Evolutionary conservation across 2,113 vertebrate species (phyloP).

Genomic region (Tachysurus fulvidraco): DNA sequence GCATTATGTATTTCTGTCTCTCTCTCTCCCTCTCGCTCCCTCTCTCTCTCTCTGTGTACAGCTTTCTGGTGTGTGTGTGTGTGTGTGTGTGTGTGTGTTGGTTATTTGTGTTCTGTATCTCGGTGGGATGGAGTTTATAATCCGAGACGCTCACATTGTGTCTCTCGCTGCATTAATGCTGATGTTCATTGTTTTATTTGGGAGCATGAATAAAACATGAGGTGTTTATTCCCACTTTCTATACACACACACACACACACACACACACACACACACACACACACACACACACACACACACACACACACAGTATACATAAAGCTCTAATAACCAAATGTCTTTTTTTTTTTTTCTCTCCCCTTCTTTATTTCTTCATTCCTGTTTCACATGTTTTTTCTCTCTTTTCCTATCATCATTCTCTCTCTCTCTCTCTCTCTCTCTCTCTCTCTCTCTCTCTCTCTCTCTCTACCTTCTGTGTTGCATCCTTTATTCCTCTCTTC

Average conservation of each 20-base stretch:
- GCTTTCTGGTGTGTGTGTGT: not conserved
- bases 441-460: not conserved
- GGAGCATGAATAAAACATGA: slow-evolving; percentile 50
- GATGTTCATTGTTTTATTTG: slow-evolving; percentile 61
- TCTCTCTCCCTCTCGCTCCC: not conserved
- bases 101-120: not conserved
- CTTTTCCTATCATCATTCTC: not conserved
- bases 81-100: not conserved
- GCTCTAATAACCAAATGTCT: slow-evolving; percentile 2
- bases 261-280: slow-evolving; percentile 7
- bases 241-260: slow-evolving; percentile 1
- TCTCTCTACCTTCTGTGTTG: not conserved
- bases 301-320: not conserved
- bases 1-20: not conserved
- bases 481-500: not conserved
- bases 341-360: not conserved
- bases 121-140: slow-evolving; percentile 11
- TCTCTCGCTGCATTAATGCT: slow-evolving; percentile 52
- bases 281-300: not conserved
- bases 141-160: slow-evolving; percentile 7
- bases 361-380: not conserved
- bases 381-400: not conserved
- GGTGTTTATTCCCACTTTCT: slow-evolving; percentile 36
- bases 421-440: not conserved
- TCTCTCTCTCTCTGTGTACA: not conserved